These are phyloP conservation scores for Trichonephila clavata DNA, from an alignment of 1,140 invertebrate species.

Conservation along the genomic window DNA sequence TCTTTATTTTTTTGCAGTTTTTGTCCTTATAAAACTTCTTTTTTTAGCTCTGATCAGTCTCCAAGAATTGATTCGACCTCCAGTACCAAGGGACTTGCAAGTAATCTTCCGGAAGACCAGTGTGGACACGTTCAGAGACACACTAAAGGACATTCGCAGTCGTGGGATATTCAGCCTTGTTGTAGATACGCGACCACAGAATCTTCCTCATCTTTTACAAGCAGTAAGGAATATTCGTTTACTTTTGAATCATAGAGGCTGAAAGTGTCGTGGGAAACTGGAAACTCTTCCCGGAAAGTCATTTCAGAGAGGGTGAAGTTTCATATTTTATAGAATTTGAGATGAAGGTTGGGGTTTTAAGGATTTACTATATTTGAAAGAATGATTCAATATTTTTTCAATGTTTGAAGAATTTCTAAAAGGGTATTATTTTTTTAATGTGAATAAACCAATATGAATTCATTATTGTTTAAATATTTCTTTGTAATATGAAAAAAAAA, in stretches of 20 bases:
- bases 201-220: conserved; percentile 89
- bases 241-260: neutral
- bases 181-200: conserved; percentile 89
- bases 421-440: too few relatives aligned
- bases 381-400: neutral
- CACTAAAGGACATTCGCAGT: conserved; percentile 89
- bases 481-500: too few relatives aligned
- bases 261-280: neutral
- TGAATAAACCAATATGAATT: too few relatives aligned
- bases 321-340: neutral
- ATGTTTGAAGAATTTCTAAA: too few relatives aligned
- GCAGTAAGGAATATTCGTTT: conserved; percentile 85
- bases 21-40: neutral
- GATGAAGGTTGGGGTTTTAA: neutral
- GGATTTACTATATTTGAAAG: neutral
- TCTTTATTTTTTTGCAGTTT: neutral
- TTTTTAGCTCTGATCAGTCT: conserved; percentile 92
- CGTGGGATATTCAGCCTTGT: conserved; percentile 92
- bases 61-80: conserved; percentile 89
- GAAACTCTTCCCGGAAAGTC: neutral
- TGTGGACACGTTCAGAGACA: conserved; percentile 88
- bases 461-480: too few relatives aligned
- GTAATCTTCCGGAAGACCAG: conserved; percentile 91
- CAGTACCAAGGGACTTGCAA: conserved; percentile 84
- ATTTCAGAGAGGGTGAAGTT: neutral